Conservation (phyloP, 2,113 vertebrate genomes). For the Alexandromys fortis region DNA sequence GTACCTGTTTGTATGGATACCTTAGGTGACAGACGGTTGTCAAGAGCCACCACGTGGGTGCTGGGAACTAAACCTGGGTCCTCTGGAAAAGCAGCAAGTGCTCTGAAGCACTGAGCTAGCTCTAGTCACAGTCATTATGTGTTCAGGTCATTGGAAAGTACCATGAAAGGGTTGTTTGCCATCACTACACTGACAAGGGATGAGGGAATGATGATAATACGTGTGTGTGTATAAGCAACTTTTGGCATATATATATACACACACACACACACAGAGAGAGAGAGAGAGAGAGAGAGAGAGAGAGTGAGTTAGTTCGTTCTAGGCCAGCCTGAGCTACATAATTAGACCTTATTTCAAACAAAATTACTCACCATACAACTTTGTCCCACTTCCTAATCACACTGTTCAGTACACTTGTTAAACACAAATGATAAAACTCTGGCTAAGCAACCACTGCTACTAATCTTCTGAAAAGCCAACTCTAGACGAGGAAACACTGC, state of each 20-base stretch:
- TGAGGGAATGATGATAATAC: neutral
- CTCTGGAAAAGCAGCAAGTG: too few relatives aligned
- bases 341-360: neutral
- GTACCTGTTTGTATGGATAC: neutral
- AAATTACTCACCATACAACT: neutral
- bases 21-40: neutral
- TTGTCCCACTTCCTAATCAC: neutral
- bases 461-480: neutral
- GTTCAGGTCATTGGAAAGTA: neutral
- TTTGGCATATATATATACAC: neutral
- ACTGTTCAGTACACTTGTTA: neutral
- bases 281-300: too few relatives aligned
- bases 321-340: neutral
- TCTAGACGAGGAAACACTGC: neutral
- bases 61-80: neutral
- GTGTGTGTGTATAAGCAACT: too few relatives aligned
- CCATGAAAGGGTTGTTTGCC: neutral
- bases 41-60: neutral
- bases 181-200: neutral
- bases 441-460: neutral
- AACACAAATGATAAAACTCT: neutral
- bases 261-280: neutral
- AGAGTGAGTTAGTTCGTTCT: neutral
- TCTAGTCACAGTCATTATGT: neutral
- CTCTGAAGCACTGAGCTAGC: neutral